Percentiles rank a stretch among this genome's conserved stretches.
Evolutionary conservation across 1,140 invertebrate species (phyloP).

Genomic region (Drosophila watanabei): DNA sequence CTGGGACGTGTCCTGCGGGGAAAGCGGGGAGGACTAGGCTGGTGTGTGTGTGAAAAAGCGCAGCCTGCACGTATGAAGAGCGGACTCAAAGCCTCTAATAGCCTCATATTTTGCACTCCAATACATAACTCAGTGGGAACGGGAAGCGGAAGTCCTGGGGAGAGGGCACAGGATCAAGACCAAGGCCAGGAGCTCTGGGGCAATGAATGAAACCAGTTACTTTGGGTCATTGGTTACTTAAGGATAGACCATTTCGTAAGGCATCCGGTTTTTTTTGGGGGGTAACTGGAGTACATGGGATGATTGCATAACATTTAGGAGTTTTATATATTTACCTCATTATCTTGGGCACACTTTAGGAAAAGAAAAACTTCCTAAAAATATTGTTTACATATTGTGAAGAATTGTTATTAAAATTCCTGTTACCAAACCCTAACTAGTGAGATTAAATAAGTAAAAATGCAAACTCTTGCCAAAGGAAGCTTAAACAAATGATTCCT

Average conservation of each 20-base stretch:
- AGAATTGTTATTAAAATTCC: neutral
- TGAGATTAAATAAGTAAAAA: neutral
- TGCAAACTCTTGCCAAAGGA: neutral
- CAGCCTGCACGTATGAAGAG: slow-evolving; percentile 69
- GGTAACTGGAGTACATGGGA: neutral
- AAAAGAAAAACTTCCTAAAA: neutral
- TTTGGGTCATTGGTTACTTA: slow-evolving; percentile 4
- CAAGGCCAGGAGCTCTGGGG: slow-evolving; percentile 50
- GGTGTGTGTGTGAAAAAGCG: slow-evolving; percentile 74
- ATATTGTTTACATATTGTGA: neutral
- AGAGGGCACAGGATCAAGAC: slow-evolving; percentile 18
- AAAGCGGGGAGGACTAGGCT: neutral
- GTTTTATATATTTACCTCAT: neutral
- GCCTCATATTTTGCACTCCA: slow-evolving; percentile 66
- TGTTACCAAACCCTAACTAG: neutral
- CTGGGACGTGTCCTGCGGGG: slow-evolving; percentile 20
- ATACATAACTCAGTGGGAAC: slow-evolving; percentile 57
- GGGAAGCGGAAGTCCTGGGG: slow-evolving; percentile 14
- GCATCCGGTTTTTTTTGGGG: neutral
- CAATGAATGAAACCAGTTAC: slow-evolving; percentile 27
- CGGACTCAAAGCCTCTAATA: slow-evolving; percentile 66
- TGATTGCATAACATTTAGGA: neutral
- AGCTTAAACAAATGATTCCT: neutral
- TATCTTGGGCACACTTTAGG: too few relatives aligned
- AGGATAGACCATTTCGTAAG: neutral